These are phyloP conservation scores for Anoura caudifer DNA, from an alignment of 2,113 vertebrate genomes.

Conservation along the genomic window DNA sequence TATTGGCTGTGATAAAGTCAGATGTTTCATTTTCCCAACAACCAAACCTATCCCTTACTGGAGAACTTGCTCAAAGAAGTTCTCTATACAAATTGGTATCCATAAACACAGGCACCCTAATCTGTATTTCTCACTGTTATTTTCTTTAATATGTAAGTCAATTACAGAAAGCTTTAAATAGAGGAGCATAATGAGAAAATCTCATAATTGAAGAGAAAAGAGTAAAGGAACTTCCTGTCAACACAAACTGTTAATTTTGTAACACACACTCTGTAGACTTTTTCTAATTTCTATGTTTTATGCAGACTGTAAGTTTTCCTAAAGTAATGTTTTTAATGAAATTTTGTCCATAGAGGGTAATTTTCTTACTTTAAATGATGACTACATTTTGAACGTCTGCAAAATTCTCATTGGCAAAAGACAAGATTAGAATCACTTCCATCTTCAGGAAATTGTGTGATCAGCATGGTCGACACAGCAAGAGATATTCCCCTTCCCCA, in stretches of 20 bases:
- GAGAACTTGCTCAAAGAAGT: slow-evolving; percentile 33
- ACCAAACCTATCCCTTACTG: neutral
- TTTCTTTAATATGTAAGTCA: slow-evolving; percentile 76
- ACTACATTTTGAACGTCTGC: slow-evolving; percentile 36
- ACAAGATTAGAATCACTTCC: neutral
- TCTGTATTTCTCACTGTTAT: slow-evolving; percentile 65
- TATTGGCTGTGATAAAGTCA: neutral
- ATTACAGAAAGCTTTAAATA: slow-evolving; percentile 78
- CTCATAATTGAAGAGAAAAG: slow-evolving; percentile 75
- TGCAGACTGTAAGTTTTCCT: neutral
- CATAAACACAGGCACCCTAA: slow-evolving; percentile 50
- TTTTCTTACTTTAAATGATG: slow-evolving; percentile 45
- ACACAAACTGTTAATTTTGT: slow-evolving; percentile 72
- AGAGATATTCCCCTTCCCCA: neutral
- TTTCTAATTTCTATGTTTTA: slow-evolving; percentile 56
- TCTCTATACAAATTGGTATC: slow-evolving; percentile 55
- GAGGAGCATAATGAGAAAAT: slow-evolving; percentile 79
- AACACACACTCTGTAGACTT: neutral
- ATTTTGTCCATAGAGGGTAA: slow-evolving; percentile 25
- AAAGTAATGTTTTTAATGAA: slow-evolving; percentile 50
- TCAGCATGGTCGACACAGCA: neutral
- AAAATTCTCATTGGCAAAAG: slow-evolving; percentile 31
- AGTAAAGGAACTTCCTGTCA: slow-evolving; percentile 73
- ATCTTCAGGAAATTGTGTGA: slow-evolving; percentile 41
- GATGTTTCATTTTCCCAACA: neutral